Evolutionary conservation across 2,888 invertebrate species (phyloP), one percentile per base, ranked within the genome.

Genomic region (Pristionchus exspectatus): DNA sequence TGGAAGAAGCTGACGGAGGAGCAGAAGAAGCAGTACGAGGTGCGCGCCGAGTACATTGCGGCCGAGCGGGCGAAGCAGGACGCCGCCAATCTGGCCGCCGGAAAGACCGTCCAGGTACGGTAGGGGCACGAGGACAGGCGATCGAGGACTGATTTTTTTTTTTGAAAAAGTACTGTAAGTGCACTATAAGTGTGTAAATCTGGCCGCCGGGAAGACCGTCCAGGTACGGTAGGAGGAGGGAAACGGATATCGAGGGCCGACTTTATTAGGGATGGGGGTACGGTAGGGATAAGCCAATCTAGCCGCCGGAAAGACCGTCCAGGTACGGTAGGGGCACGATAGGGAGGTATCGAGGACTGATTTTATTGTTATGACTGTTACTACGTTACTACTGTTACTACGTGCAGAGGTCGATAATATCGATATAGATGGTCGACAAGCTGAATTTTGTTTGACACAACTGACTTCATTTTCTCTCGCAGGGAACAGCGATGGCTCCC

Each of bases 11-110:
- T 99, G 92, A 97, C 97, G 0, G 96, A 97, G 0, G 96, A 97
- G 90, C 97, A 98, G 92, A 98, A 98, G 95, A 97, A 98, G 95
- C 96, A 97, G 91, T 99, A 98, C 97, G 99, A 99, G 96, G 98
- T 98, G 95, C 96, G 97, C 89, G 99, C 99, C 0, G 97, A 97
- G 56, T 97, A 97, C 94, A 97, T 97, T 95, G 98, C 98, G 95
- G 93, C 93, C 30, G 95, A 95, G 86, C 91, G 95, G 27, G 94
- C 94, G 30, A 94, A 94, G 90, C 91, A 92, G 56, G 95, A 94
- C 77, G 92, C 92, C 2, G 91, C 91, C 69, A 90, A 91, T 72
- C 91, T 92, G 56, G 85, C 90, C 18, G 89, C 30, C 2, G 50
- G 33, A 0, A 89, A 87, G 50, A 27, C 72, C 21, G 74, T 69